Evolutionary conservation across 1,140 invertebrate species (phyloP).

Genomic region (Hyposmocoma kahamanoa): DNA sequence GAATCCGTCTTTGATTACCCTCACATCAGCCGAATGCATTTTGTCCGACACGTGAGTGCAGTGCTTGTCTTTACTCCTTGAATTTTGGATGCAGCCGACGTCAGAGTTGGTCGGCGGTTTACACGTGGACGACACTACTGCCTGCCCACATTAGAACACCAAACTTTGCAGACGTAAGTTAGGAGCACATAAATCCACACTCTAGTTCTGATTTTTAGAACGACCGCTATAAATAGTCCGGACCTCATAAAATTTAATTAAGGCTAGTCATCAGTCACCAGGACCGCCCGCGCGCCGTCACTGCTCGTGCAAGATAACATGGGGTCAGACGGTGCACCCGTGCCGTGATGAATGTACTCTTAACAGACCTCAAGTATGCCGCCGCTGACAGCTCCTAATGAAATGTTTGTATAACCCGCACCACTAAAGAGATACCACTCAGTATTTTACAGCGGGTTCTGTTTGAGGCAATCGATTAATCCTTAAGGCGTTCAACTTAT

Average conservation of each 20-base stretch:
- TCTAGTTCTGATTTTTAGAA: too few relatives aligned
- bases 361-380: conserved; percentile 65
- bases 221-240: conserved; percentile 17
- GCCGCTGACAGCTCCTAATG: conserved; percentile 43
- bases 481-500: conserved; percentile 33
- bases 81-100: conserved; percentile 14
- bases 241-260: conserved; percentile 68
- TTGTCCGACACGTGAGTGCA: conserved; percentile 10
- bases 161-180: neutral
- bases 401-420: conserved; percentile 55
- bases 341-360: conserved; percentile 60
- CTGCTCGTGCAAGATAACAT: conserved; percentile 62
- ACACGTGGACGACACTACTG: neutral
- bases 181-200: neutral
- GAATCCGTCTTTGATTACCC: conserved; percentile 4
- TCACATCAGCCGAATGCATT: neutral
- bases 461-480: conserved; percentile 44
- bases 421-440: conserved; percentile 32
- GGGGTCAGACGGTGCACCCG: conserved; percentile 61
- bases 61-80: conserved; percentile 12
- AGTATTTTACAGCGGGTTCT: too few relatives aligned
- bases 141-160: neutral
- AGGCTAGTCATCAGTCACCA: conserved; percentile 65
- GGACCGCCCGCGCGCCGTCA: conserved; percentile 49
- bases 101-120: conserved; percentile 8